Evolutionary conservation across 1,140 invertebrate species (phyloP).

Genomic region (Cheumatopsyche charites): DNA sequence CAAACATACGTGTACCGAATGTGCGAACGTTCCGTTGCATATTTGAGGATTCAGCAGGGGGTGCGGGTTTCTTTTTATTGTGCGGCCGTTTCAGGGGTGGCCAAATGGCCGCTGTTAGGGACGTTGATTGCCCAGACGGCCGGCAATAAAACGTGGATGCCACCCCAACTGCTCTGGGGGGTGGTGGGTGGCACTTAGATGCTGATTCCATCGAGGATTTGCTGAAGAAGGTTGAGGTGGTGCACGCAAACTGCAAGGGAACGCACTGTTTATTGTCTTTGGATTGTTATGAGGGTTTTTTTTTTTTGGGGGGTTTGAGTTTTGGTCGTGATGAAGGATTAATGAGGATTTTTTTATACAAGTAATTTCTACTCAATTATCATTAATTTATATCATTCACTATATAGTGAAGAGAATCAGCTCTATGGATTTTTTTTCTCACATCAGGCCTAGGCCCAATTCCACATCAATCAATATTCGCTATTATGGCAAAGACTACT

Average conservation of each 20-base stretch:
- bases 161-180: slow-evolving; percentile 3
- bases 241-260: background rate
- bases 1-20: slow-evolving; percentile 4
- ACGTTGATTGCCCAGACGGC: slow-evolving; percentile 42
- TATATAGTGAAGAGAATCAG: no score
- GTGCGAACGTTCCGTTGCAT: slow-evolving; percentile 13
- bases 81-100: slow-evolving; percentile 20
- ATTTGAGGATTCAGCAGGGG: slow-evolving; percentile 32
- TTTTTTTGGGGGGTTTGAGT: no score
- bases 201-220: slow-evolving; percentile 39
- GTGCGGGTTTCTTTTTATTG: slow-evolving; percentile 33
- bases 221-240: background rate
- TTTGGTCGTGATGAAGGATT: no score
- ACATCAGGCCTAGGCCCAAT: no score
- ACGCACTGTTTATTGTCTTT: background rate
- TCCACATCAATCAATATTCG: no score
- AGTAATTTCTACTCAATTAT: no score
- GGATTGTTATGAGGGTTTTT: no score
- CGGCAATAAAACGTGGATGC: slow-evolving; percentile 42
- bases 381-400: no score
- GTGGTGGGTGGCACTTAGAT: slow-evolving; percentile 19
- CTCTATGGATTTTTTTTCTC: no score
- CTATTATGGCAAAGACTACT: no score
- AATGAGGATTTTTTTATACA: no score
- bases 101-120: slow-evolving; percentile 38